phyloP scores from a whole-genome alignment of 2,888 invertebrate species.

The Timandra comae region DNA sequence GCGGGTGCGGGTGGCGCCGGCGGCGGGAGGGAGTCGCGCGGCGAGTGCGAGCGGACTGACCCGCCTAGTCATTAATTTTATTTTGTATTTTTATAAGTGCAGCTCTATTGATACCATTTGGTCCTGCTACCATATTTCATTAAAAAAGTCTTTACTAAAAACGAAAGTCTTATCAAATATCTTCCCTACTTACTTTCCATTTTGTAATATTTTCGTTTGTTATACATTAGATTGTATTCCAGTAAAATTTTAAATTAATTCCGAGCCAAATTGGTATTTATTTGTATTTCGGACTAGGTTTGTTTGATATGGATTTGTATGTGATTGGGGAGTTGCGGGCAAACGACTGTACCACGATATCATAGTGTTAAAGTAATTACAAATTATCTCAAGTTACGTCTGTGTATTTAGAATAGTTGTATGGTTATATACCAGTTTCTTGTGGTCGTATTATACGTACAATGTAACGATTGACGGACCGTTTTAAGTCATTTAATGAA shows the following conservation, averaged over 20 bases:
- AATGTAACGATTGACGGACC: background rate
- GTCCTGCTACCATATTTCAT: no score
- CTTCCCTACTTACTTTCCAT: conserved; percentile 16
- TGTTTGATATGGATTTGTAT: conserved; percentile 13
- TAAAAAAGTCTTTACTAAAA: no score
- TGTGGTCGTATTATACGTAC: conserved; percentile 1
- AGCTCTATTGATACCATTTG: conserved; percentile 30
- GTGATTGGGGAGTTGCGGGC: conserved; percentile 24
- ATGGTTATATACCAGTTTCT: conserved; percentile 29
- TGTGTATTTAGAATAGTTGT: conserved; percentile 28
- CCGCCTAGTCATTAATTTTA: conserved; percentile 31
- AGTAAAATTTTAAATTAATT: conserved; percentile 34
- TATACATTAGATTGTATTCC: conserved; percentile 14
- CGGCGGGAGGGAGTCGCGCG: no score
- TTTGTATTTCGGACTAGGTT: conserved; percentile 35
- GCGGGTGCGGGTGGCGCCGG: conserved; percentile 1
- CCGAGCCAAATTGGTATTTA: conserved; percentile 51
- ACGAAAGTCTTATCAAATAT: no score
- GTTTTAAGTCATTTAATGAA: no score
- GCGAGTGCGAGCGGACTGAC: conserved; percentile 8
- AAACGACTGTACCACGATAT: conserved; percentile 44
- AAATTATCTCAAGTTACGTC: conserved; percentile 32
- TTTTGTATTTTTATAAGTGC: conserved; percentile 40
- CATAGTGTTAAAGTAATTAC: conserved; percentile 33
- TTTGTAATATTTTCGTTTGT: conserved; percentile 9